Base-by-base conservation (phyloP, 2,888 invertebrate species). In the Diplazon laetatorius region DNA sequence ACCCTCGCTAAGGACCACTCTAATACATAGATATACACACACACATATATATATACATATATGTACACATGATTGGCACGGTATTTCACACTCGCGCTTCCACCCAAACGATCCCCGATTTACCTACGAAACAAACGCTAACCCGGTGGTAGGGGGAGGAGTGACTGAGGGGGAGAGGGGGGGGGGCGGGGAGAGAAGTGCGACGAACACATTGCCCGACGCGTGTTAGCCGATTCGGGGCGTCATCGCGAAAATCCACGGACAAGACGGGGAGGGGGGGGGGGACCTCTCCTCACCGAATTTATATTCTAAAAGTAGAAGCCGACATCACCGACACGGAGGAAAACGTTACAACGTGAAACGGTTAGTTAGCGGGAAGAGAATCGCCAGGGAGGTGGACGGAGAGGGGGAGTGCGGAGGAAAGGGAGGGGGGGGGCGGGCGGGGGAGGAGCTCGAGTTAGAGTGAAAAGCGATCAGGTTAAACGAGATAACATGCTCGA, bases 241-340 rank as follows among this genome's bases (percentile, higher is more conserved):
- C 78, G 59, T 48, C 55, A 68, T 72, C 37, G 60, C 57, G 37
- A 30, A 30, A 70, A 74, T 63, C 74, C 59, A 78, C 69, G 74
- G 65, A 35, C 65, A 25, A 20, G 50, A 42, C 35, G 20, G 37
- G 46, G 12, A 57, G 60, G 48, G 18, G 46, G 18, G 22, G n/a
- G 37, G 25, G 62, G 46, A 66, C n/a, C n/a, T n/a, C n/a, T n/a
- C n/a, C n/a, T n/a, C n/a, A n/a, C 48, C 42, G 37, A 37, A 44
- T 60, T 65, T 46, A 63, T 9, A 76, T 76, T 76, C 76, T 76
- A 76, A 76, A 76, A 71, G 76, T 71, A 65, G 76, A n/a, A 76
- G 65, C 44, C 60, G 35, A 30, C 12, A 42, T 25, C 35, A n/a
- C n/a, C 14, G 22, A 30, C 46, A 48, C 59, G 62, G 50, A 35